phyloP scores from a whole-genome alignment of 2,113 vertebrate genomes.

The Tenebrosternarchus preto region DNA sequence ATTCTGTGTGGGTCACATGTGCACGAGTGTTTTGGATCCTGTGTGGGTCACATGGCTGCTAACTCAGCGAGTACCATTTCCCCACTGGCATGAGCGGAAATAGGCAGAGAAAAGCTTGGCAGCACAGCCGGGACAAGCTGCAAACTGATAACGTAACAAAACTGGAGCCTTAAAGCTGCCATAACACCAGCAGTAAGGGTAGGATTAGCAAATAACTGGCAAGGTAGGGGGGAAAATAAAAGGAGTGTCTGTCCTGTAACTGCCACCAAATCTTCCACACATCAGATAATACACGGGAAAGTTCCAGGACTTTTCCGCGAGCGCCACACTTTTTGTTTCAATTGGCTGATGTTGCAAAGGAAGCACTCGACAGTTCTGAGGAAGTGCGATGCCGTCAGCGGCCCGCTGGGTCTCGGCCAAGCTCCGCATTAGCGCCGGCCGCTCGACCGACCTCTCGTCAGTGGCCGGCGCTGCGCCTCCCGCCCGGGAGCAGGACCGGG shows the following conservation, averaged over 20 bases:
- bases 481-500: no score
- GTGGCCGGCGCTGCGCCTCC: no score
- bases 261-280: neutral
- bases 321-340: neutral
- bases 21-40: neutral
- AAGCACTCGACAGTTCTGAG: neutral
- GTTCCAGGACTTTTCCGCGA: neutral
- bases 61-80: neutral
- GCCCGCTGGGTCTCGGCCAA: no score
- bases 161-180: slow-evolving; percentile 30
- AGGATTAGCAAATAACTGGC: slow-evolving; percentile 32
- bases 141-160: slow-evolving; percentile 28
- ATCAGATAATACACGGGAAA: neutral
- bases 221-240: slow-evolving; percentile 5
- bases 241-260: neutral
- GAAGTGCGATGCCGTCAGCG: no score
- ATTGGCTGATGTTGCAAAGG: neutral
- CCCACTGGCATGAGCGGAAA: no score
- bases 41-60: neutral
- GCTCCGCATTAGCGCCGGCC: no score
- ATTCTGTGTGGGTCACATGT: no score
- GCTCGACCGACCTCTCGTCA: no score
- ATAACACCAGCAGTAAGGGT: slow-evolving; percentile 24
- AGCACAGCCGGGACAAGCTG: neutral
- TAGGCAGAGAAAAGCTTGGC: no score